Evolutionary conservation across 2,888 invertebrate genomes (phyloP), one percentile per base, ranked within the genome.

Genomic region (Acleris cristana): DNA sequence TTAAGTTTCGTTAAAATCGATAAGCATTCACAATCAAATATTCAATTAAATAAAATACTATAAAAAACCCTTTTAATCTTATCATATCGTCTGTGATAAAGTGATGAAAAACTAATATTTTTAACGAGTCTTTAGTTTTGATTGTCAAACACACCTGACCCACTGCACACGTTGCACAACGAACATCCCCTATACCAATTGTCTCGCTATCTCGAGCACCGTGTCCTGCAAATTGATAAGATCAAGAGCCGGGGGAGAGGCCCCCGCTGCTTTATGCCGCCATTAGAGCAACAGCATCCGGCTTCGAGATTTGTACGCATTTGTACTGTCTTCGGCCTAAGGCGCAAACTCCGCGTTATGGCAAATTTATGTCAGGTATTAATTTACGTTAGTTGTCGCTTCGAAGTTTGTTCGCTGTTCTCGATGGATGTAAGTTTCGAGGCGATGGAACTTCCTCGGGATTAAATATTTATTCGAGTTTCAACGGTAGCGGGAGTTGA

Each of bases 281-380:
- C 84, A 87, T 89, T 89, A 89, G 81, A 76, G 69, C 69, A 70
- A 60, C 18, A 56, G 66, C 71, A 70, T 74, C 75, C 71, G 73
- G 71, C 70, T 70, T 55, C 69, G 64, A 64, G 59, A 72, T 73
- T 74, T 74, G 73, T 74, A 74, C 72, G 73, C 70, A 73, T 87
- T 88, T 85, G 88, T 84, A 82, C 80, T 86, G 86, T 87, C 88
- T 87, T 79, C 76, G 76, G 82, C 84, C 84, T 83, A 82, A 76
- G 80, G 73, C 76, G 79, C 85, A 84, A 90, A 88, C 85, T 70
- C 65, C 53, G 79, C 85, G 86, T 89, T 89, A 90, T 91, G 91
- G 91, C 90, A 90, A 91, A 92, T 92, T 92, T 89, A 91, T 90
- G 92, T 89, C 92, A 90, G 90, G 90, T 90, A 92, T 91, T 92